Conservation (phyloP, 2,797 vertebrate species). For the Ctenosaura bakeri region DNA sequence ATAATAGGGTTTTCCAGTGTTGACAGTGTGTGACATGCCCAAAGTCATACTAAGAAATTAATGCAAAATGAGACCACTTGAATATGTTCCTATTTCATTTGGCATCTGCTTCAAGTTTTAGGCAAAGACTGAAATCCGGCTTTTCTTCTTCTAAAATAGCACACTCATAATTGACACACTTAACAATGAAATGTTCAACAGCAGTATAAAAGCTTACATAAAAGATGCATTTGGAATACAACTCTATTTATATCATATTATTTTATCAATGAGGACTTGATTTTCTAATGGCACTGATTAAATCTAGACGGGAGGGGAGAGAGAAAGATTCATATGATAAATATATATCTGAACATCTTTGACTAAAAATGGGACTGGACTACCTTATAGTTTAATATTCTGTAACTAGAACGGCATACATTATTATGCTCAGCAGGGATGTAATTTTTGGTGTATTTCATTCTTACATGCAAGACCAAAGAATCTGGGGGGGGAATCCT, state of each 20-base stretch:
- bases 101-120: not conserved
- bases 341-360: not conserved
- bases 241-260: not conserved
- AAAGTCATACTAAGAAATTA: not conserved
- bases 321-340: not conserved
- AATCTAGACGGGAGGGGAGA: not conserved
- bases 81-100: constrained; percentile 5
- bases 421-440: not conserved
- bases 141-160: constrained; percentile 18
- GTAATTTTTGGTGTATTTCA: too few species aligned
- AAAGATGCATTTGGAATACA: constrained; percentile 6
- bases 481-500: too few species aligned
- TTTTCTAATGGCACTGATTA: not conserved
- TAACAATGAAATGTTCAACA: constrained; percentile 20
- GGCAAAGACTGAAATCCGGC: constrained; percentile 3
- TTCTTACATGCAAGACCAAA: too few species aligned
- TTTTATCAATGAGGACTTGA: not conserved
- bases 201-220: constrained; percentile 5
- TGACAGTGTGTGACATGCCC: too few species aligned
- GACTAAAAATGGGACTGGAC: not conserved
- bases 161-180: not conserved
- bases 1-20: too few species aligned
- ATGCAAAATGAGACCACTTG: constrained; percentile 3
- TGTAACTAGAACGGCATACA: not conserved
- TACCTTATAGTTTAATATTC: not conserved